Conservation (phyloP, 2,888 invertebrate genomes). For the Heliothis peltigera region DNA sequence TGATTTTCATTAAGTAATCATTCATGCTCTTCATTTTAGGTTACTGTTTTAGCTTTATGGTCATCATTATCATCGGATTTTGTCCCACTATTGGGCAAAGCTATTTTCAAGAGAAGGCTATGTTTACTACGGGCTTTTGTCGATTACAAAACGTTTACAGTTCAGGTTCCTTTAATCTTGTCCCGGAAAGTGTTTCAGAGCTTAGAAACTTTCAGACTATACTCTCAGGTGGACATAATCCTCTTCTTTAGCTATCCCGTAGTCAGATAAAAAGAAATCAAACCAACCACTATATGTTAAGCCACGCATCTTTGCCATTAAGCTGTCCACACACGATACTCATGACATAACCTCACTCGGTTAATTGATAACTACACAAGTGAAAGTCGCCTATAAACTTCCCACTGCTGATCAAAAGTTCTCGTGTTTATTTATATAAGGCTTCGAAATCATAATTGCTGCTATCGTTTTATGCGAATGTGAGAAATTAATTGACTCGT, state of each 20-base stretch:
- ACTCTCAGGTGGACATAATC: not conserved
- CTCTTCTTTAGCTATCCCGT: too few relatives aligned
- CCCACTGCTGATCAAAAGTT: constrained; percentile 38
- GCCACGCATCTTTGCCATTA: constrained; percentile 14
- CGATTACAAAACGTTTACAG: too few relatives aligned
- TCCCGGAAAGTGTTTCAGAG: too few relatives aligned
- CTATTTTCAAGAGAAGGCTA: too few relatives aligned
- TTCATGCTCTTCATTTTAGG: constrained; percentile 10
- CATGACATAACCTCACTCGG: constrained; percentile 29
- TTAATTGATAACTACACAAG: constrained; percentile 46
- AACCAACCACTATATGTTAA: constrained; percentile 10
- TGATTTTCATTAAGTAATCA: constrained; percentile 4
- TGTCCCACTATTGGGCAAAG: too few relatives aligned
- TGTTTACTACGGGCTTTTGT: too few relatives aligned
- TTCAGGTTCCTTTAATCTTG: too few relatives aligned
- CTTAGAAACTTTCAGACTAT: too few relatives aligned
- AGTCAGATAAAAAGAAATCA: constrained; percentile 22
- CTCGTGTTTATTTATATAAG: constrained; percentile 38
- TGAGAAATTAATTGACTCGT: constrained; percentile 39
- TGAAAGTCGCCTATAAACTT: constrained; percentile 42
- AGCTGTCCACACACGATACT: constrained; percentile 3
- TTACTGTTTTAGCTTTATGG: not conserved
- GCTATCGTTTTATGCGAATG: constrained; percentile 26
- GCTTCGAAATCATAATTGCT: constrained; percentile 7
- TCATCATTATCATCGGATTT: too few relatives aligned